Percentiles rank a stretch among this genome's conserved stretches.
These are phyloP conservation scores for Helicolenus hilgendorfi DNA, from an alignment of 2,797 vertebrate species.

Conservation along the genomic window DNA sequence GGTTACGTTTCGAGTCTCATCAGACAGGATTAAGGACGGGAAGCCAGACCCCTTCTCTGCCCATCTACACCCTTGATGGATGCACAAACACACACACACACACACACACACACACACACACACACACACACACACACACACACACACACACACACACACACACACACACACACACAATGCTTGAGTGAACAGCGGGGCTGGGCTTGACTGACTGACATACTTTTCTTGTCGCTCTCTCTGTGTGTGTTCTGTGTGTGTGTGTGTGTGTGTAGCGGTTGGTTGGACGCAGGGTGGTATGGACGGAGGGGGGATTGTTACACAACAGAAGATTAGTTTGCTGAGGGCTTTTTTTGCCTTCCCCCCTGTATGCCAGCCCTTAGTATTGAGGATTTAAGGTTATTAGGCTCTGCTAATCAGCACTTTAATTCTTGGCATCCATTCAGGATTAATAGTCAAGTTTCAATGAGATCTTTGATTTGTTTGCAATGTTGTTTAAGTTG, in stretches of 20 bases:
- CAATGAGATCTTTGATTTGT: neutral
- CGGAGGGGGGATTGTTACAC: constrained; percentile 70
- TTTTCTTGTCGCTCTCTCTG: constrained; percentile 49
- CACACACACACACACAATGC: constrained; percentile 32
- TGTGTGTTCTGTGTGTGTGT: constrained; percentile 5
- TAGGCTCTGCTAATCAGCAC: constrained; percentile 57
- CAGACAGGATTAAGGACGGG: constrained; percentile 85
- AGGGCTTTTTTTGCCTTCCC: constrained; percentile 40
- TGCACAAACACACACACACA: constrained; percentile 26
- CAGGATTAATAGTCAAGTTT: constrained; percentile 29
- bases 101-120: constrained; percentile 16
- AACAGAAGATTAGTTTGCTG: constrained; percentile 73
- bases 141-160: neutral
- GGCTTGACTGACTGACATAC: constrained; percentile 66
- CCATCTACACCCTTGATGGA: constrained; percentile 44
- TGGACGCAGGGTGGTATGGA: constrained; percentile 24
- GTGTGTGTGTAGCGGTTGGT: constrained; percentile 15
- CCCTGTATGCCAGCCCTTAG: constrained; percentile 21
- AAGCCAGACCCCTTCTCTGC: constrained; percentile 77
- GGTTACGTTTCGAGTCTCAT: constrained; percentile 80
- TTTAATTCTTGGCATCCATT: constrained; percentile 35
- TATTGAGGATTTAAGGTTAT: constrained; percentile 72
- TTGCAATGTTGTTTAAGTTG: neutral
- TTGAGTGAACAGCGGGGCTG: constrained; percentile 54
- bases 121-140: constrained; percentile 2